Conservation (phyloP, 2,113 vertebrate genomes). For the Austrofundulus limnaeus region DNA sequence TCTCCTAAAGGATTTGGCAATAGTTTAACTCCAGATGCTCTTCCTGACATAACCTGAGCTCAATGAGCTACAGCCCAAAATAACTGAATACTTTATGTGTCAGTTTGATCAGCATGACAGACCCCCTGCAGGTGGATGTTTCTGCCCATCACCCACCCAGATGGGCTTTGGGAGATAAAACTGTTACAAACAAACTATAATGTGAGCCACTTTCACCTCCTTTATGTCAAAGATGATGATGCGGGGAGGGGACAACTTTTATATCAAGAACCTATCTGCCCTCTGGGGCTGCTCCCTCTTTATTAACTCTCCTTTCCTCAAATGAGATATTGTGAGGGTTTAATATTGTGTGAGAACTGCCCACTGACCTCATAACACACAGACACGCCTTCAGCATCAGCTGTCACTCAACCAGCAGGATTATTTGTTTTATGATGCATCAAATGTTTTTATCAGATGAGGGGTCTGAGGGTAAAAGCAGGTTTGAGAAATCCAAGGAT, state of each 20-base stretch:
- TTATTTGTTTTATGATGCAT: too few relatives aligned
- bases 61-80: too few relatives aligned
- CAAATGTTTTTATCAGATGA: too few relatives aligned
- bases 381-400: constrained; percentile 6
- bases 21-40: too few relatives aligned
- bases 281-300: constrained; percentile 22
- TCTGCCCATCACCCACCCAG: background rate
- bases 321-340: constrained; percentile 34
- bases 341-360: constrained; percentile 45
- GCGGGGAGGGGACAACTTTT: background rate
- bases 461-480: too few relatives aligned
- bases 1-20: too few relatives aligned
- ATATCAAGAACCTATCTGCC: constrained; percentile 23
- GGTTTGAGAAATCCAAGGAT: too few relatives aligned
- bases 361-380: constrained; percentile 13
- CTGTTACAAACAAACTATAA: constrained; percentile 1
- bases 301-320: constrained; percentile 15
- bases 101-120: too few relatives aligned
- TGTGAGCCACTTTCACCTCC: constrained; percentile 1
- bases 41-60: too few relatives aligned
- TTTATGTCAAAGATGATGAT: constrained; percentile 17
- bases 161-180: background rate
- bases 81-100: too few relatives aligned
- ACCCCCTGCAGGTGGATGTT: background rate
- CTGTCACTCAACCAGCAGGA: constrained; percentile 43